phyloP scores from a whole-genome alignment of 1,140 invertebrate genomes.

The Aphelenchoides fujianensis region DNA sequence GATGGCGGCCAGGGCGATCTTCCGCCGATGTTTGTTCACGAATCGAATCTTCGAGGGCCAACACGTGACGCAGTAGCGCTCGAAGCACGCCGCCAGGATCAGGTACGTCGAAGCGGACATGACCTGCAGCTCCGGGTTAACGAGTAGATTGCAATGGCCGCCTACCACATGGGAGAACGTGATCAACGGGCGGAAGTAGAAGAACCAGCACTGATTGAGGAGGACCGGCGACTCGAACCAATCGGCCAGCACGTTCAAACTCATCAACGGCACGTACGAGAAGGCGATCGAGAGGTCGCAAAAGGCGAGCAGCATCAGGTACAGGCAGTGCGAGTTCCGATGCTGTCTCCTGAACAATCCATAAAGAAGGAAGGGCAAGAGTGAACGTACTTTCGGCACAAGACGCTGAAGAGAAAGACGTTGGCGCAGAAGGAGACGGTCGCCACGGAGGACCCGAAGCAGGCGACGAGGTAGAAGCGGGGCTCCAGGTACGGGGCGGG shows the following conservation, averaged over 20 bases:
- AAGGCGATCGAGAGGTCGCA: conserved; percentile 52
- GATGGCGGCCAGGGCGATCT: conserved; percentile 46
- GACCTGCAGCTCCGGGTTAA: too few relatives aligned
- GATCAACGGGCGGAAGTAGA: conserved; percentile 47
- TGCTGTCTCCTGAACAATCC: conserved; percentile 43
- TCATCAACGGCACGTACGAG: conserved; percentile 57
- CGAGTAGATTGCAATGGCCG: too few relatives aligned
- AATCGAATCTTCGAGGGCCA: conserved; percentile 25
- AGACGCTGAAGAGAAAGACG: conserved; percentile 27
- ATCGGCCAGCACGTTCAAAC: conserved; percentile 50
- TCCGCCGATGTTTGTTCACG: conserved; percentile 41
- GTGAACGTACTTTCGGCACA: background rate
- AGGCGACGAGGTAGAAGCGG: conserved; percentile 48
- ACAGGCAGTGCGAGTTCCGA: conserved; percentile 51
- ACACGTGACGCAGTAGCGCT: conserved; percentile 49
- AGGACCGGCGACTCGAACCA: conserved; percentile 47
- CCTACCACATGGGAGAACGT: conserved; percentile 58
- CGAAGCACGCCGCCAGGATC: conserved; percentile 54
- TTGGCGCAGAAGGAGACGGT: conserved; percentile 35
- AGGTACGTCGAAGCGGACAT: conserved; percentile 57
- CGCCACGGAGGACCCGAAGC: conserved; percentile 51
- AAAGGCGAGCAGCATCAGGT: conserved; percentile 51
- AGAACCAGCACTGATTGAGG: conserved; percentile 44
- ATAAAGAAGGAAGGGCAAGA: conserved; percentile 9
- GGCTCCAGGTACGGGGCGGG: conserved; percentile 35